phyloP scores from a whole-genome alignment of 2,888 invertebrate genomes.

The Coecobrya sp. region DNA sequence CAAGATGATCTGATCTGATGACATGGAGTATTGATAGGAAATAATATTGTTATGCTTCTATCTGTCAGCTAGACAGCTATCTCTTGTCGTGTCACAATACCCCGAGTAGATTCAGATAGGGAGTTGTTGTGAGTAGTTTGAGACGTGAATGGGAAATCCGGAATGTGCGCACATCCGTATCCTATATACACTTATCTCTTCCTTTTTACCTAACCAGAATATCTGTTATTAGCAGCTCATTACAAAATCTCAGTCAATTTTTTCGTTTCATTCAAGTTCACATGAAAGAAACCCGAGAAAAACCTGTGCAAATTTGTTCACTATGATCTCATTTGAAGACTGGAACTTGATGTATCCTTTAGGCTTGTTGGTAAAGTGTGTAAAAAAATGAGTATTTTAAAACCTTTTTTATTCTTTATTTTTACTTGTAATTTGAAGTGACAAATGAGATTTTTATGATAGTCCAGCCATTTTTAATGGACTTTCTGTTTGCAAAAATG shows the following conservation, averaged over 20 bases:
- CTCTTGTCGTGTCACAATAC: neutral
- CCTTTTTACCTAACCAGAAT: neutral
- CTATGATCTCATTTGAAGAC: too few species aligned
- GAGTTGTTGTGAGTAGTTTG: neutral
- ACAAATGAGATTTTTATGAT: too few species aligned
- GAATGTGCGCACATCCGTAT: neutral
- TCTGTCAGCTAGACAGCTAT: neutral
- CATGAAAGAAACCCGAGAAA: neutral
- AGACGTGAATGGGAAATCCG: conserved; percentile 33
- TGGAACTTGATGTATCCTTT: too few species aligned
- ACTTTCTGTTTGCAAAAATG: too few species aligned
- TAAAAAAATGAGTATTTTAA: too few species aligned
- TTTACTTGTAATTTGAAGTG: too few species aligned
- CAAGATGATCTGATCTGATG: neutral
- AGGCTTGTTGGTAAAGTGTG: too few species aligned
- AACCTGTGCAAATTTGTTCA: neutral
- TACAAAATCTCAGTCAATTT: neutral
- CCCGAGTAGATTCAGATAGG: conserved; percentile 6
- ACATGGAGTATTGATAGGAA: neutral
- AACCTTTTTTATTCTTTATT: too few species aligned
- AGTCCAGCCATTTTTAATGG: too few species aligned
- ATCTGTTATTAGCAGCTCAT: neutral
- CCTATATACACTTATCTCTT: neutral
- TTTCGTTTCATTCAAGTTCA: neutral
- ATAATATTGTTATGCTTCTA: neutral